These are phyloP conservation scores for Hydropsyche betteni DNA, from an alignment of 2,888 invertebrate genomes.

Conservation along the genomic window DNA sequence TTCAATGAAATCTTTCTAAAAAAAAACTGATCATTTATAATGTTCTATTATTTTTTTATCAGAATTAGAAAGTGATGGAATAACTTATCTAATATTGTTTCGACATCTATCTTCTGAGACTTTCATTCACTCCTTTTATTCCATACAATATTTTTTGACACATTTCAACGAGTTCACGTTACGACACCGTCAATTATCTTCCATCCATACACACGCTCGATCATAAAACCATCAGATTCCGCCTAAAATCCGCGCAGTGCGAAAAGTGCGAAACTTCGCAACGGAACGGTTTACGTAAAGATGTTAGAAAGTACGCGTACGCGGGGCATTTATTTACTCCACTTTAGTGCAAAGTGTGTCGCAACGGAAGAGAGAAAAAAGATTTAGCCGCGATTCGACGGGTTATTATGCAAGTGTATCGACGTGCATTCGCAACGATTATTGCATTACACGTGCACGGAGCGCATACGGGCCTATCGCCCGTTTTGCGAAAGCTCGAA, in stretches of 20 bases:
- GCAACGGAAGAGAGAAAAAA: slow-evolving; percentile 44
- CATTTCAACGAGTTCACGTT: too few species aligned
- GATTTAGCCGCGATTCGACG: slow-evolving; percentile 43
- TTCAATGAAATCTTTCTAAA: too few species aligned
- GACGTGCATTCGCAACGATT: slow-evolving; percentile 23
- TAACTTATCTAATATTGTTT: too few species aligned
- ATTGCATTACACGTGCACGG: slow-evolving; percentile 10
- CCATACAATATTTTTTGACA: too few species aligned
- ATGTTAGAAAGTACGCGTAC: slow-evolving; percentile 37
- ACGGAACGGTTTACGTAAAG: slow-evolving; percentile 35
- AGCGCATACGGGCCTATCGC: neutral
- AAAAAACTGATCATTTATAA: neutral
- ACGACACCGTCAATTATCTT: too few species aligned
- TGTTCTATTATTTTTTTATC: neutral
- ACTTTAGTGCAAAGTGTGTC: slow-evolving; percentile 43
- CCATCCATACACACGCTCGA: too few species aligned
- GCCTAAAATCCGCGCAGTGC: neutral
- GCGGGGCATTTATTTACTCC: slow-evolving; percentile 33
- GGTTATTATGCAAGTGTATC: slow-evolving; percentile 47
- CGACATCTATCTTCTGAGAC: too few species aligned
- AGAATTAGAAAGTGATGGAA: too few species aligned
- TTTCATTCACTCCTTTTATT: too few species aligned
- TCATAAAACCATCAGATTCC: too few species aligned
- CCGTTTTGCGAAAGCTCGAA: neutral
- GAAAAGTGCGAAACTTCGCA: slow-evolving; percentile 24